phyloP scores from a whole-genome alignment of 2,888 invertebrate genomes.

The Ypsolopha sequella region DNA sequence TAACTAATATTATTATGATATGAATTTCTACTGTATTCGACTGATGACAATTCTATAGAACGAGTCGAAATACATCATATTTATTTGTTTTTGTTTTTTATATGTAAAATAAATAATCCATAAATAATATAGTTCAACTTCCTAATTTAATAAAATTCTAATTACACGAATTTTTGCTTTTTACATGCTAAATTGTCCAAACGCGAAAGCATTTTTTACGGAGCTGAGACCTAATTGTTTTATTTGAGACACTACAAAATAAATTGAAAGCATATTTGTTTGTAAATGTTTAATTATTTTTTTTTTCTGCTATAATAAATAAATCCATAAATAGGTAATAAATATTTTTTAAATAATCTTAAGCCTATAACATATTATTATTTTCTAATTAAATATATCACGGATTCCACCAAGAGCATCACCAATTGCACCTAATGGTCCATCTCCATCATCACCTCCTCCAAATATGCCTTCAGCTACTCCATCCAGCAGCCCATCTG shows the following conservation, averaged over 20 bases:
- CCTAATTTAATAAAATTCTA: too few species aligned
- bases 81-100: too few species aligned
- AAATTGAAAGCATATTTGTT: neutral
- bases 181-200: too few species aligned
- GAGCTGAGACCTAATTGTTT: too few species aligned
- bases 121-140: too few species aligned
- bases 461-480: slow-evolving; percentile 12
- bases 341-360: neutral
- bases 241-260: neutral
- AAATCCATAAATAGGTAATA: neutral
- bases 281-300: neutral
- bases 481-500: slow-evolving; percentile 11
- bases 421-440: slow-evolving; percentile 48
- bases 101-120: too few species aligned
- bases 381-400: neutral
- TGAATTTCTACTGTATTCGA: too few species aligned
- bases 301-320: neutral
- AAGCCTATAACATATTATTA: neutral
- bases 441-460: slow-evolving; percentile 25
- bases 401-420: slow-evolving; percentile 36
- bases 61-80: too few species aligned
- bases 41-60: too few species aligned
- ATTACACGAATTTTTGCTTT: too few species aligned
- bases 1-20: too few species aligned
- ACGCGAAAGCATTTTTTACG: too few species aligned